Base-by-base conservation (phyloP, 2,113 vertebrate genomes). In the Columba janthina region DNA sequence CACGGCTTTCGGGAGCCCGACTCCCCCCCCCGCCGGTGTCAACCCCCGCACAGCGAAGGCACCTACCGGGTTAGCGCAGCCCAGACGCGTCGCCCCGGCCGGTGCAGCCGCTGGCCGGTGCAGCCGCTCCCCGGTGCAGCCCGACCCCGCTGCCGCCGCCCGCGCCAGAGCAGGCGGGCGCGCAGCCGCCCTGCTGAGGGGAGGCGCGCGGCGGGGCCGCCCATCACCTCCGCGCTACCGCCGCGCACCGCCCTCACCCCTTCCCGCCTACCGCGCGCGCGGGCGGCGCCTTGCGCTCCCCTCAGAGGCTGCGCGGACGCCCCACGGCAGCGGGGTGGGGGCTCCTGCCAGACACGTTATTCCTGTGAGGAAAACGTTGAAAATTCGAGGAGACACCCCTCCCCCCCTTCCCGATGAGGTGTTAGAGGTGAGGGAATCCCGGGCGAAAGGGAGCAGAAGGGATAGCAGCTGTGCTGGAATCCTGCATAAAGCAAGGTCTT, bases 61-160 rank as follows among this genome's bases (percentile, higher is more conserved):
- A 56, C 81, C 67, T 73, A 91, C 84, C 89, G 17, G 5, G 5
- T 28, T 3, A 2, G 19, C 0, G 12, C 77, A 46, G 65, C 36
- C 11, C 64, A 1, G 32, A 6, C 22, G 29, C n/a, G 18, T 31
- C 28, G 12, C 5, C 5, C n/a, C n/a, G 0, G 4, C 15, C 54
- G 3, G 2, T 1, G 28, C 51, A 0, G 1, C 18, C 2, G 15
- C 0, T 4, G 0, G 4, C 13, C 54, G 3, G 2, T 1, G 28
- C 51, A 0, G 1, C 18, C 2, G 15, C 0, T 4, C 0, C 31
- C 20, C 36, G 4, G 28, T 7, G 6, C 60, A 16, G 2, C 0
- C 8, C 31, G 7, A 28, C 6, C 1, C 7, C 62, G 40, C 12
- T 40, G 40, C 40, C 12, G 38, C 38, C 38, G 11, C 38, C 38